These are phyloP conservation scores for Brenthis daphne DNA, from an alignment of 2,888 invertebrate species.

Conservation along the genomic window DNA sequence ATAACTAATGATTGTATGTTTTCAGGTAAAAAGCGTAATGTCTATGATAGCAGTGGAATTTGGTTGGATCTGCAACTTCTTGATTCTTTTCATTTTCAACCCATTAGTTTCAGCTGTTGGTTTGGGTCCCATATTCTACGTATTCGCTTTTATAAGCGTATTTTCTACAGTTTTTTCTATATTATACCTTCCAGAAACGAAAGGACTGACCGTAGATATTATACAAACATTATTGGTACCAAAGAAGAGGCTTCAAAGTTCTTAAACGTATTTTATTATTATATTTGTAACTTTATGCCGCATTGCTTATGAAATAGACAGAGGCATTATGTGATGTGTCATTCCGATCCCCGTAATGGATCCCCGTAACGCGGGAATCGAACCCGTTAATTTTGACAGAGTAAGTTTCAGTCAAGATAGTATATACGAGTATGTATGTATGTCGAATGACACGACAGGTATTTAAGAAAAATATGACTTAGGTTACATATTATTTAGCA, in stretches of 20 bases:
- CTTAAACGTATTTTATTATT: slow-evolving; percentile 13
- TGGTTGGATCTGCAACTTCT: slow-evolving; percentile 57
- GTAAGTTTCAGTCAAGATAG: no score
- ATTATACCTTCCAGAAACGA: slow-evolving; percentile 58
- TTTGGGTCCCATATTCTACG: slow-evolving; percentile 56
- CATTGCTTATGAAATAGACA: neutral
- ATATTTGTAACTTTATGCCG: neutral
- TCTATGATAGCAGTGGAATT: slow-evolving; percentile 58
- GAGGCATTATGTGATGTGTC: neutral
- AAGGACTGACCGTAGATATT: slow-evolving; percentile 55
- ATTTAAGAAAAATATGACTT: no score
- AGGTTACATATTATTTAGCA: no score
- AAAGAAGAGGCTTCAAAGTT: slow-evolving; percentile 29
- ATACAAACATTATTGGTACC: slow-evolving; percentile 52
- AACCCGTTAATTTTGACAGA: no score
- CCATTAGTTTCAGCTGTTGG: slow-evolving; percentile 51
- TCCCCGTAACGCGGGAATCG: no score
- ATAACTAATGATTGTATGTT: neutral
- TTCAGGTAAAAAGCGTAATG: slow-evolving; percentile 56
- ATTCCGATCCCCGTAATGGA: no score
- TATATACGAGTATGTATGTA: no score
- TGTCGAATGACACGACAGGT: no score
- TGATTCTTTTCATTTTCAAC: slow-evolving; percentile 55
- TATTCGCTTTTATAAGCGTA: slow-evolving; percentile 52
- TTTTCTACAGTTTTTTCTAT: slow-evolving; percentile 47